These are phyloP conservation scores for Rhopilema esculentum DNA, from an alignment of 30 jellyfish, hydroid and myxozoan genomes.

Conservation along the genomic window DNA sequence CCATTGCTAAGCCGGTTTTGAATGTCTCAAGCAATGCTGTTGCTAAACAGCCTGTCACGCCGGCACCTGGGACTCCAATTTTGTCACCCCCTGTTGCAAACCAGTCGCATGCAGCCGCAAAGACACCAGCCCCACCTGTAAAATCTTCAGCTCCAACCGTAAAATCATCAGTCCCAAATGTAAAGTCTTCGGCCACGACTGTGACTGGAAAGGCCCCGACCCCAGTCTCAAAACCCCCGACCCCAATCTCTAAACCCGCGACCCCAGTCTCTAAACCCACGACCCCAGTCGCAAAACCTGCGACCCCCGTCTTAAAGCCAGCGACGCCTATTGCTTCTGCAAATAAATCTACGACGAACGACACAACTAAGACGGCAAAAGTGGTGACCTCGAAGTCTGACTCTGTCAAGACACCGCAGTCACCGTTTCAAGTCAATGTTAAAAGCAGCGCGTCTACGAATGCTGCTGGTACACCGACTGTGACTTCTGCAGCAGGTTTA, in stretches of 20 bases:
- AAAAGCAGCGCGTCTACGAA: background rate
- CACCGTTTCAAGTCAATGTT: background rate
- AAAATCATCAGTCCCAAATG: constrained; percentile 7
- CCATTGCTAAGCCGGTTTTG: constrained; percentile 9
- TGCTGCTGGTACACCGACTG: background rate
- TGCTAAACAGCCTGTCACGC: background rate
- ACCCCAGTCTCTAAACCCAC: constrained; percentile 30
- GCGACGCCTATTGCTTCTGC: background rate
- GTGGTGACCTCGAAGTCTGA: background rate
- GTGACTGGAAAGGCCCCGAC: constrained; percentile 34
- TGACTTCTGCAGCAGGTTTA: background rate
- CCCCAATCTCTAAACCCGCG: constrained; percentile 30
- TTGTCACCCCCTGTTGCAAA: constrained; percentile 11
- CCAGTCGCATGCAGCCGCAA: constrained; percentile 37
- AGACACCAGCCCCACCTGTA: background rate
- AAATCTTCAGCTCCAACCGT: constrained; percentile 12
- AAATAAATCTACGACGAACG: background rate
- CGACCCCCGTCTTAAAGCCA: constrained; percentile 53
- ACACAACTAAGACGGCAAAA: constrained; percentile 2
- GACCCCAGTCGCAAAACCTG: constrained; percentile 54
- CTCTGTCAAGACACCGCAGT: constrained; percentile 2
- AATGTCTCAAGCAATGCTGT: background rate
- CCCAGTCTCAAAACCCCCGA: constrained; percentile 16
- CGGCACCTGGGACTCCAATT: constrained; percentile 3
- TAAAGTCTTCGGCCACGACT: background rate